Percentiles rank a stretch among this genome's conserved stretches.
These are phyloP conservation scores for Sinocyclocheilus anophthalmus DNA, from an alignment of 2,113 vertebrate species.

Conservation along the genomic window DNA sequence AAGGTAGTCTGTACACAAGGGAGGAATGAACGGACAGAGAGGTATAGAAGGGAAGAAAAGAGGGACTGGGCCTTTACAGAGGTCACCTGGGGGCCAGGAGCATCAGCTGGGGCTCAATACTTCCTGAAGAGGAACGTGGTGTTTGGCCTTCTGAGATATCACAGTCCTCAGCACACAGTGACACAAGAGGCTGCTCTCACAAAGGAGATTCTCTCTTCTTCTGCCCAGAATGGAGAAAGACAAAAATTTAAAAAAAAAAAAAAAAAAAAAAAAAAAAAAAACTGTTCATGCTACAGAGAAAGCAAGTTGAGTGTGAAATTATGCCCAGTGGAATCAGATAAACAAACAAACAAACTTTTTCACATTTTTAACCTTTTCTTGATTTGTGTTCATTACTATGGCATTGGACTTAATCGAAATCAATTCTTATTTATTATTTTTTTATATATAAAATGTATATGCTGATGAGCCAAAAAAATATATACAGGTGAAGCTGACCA, in stretches of 20 bases:
- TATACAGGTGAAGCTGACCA: too few relatives aligned
- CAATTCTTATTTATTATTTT: neutral
- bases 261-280: neutral
- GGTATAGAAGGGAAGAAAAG: neutral
- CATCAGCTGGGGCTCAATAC: constrained; percentile 21
- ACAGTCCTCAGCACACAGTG: constrained; percentile 6
- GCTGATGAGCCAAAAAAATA: too few relatives aligned
- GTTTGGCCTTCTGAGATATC: constrained; percentile 32
- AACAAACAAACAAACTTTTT: neutral
- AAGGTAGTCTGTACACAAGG: constrained; percentile 4
- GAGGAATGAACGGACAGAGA: neutral
- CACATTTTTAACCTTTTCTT: neutral
- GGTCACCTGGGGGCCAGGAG: constrained; percentile 23
- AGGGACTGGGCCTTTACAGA: constrained; percentile 10
- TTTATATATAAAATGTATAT: neutral
- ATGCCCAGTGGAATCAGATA: neutral
- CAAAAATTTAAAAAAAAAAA: neutral
- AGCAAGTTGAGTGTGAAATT: neutral
- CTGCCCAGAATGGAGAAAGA: neutral
- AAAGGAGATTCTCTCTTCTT: neutral
- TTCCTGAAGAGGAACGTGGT: constrained; percentile 31
- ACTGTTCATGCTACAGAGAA: neutral
- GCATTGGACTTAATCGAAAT: neutral
- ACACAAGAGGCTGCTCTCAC: neutral
- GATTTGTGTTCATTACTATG: too few relatives aligned